A percentile compares a stretch with the other conserved stretches of the same genome.
phyloP scores from a whole-genome alignment of 2,888 invertebrate species.

The Athripsodes cinereus region DNA sequence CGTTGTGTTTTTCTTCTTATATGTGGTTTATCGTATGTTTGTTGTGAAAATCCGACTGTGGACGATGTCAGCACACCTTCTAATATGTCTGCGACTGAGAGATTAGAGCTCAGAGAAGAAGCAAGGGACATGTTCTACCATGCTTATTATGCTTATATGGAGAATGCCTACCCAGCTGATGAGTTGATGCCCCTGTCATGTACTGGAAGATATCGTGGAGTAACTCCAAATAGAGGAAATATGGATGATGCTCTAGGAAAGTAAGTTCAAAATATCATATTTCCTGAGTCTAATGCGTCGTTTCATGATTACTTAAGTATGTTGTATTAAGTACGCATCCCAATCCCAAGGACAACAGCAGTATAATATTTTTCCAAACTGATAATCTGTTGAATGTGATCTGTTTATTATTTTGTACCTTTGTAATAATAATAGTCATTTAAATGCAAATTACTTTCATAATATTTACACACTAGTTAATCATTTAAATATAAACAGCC shows the following conservation, averaged over 20 bases:
- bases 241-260: slow-evolving; percentile 96
- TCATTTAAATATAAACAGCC: no score
- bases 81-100: not conserved
- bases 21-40: not conserved
- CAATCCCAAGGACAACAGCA: no score
- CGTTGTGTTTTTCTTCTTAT: not conserved
- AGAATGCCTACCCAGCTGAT: slow-evolving; percentile 96
- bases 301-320: no score
- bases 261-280: slow-evolving; percentile 59
- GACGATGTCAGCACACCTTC: not conserved
- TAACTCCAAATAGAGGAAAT: slow-evolving; percentile 88
- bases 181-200: slow-evolving; percentile 97
- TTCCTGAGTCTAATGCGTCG: no score
- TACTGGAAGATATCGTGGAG: slow-evolving; percentile 83
- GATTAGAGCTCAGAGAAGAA: slow-evolving; percentile 64
- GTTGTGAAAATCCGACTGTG: not conserved
- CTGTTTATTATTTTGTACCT: no score
- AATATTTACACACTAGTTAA: no score
- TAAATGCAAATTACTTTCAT: no score
- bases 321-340: no score
- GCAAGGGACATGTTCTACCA: slow-evolving; percentile 95
- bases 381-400: no score
- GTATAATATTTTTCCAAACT: no score
- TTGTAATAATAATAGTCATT: no score
- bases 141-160: slow-evolving; percentile 94